These are phyloP conservation scores for Scortum barcoo DNA, from an alignment of 2,113 vertebrate species.

Conservation along the genomic window DNA sequence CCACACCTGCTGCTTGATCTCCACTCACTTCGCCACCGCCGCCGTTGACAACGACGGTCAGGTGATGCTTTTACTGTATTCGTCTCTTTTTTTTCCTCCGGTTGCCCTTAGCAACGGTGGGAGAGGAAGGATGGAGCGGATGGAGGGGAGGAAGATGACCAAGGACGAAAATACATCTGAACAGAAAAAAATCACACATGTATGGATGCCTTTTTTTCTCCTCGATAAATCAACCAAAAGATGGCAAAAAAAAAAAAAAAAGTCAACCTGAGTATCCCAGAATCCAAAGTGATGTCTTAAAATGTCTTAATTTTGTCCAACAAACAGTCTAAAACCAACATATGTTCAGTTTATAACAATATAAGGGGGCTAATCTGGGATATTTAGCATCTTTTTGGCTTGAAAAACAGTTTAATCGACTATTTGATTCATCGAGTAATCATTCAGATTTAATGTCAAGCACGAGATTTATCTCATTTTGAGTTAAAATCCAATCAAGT, in stretches of 20 bases:
- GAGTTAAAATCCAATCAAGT: background rate
- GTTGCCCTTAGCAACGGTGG: slow-evolving; percentile 74
- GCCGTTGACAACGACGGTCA: too few relatives aligned
- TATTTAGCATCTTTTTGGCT: background rate
- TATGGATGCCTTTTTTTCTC: background rate
- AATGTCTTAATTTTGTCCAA: background rate
- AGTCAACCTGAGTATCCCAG: background rate
- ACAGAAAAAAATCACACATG: background rate
- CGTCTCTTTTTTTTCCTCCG: slow-evolving; percentile 49
- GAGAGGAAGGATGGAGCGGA: slow-evolving; percentile 34
- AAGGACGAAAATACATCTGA: background rate
- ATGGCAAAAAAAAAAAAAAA: background rate
- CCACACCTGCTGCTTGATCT: slow-evolving; percentile 63
- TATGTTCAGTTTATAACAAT: background rate
- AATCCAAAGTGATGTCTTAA: background rate
- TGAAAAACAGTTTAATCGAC: background rate
- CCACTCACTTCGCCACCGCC: too few relatives aligned
- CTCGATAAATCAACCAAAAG: background rate
- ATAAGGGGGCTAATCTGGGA: too few relatives aligned
- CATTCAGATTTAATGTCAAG: background rate
- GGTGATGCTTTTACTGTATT: slow-evolving; percentile 58
- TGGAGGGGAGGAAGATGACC: slow-evolving; percentile 20
- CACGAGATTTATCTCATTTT: background rate
- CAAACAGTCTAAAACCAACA: background rate
- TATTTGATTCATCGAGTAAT: background rate